These are phyloP conservation scores for Setipinna tenuifilis DNA, from an alignment of 2,797 vertebrate species.

Conservation along the genomic window DNA sequence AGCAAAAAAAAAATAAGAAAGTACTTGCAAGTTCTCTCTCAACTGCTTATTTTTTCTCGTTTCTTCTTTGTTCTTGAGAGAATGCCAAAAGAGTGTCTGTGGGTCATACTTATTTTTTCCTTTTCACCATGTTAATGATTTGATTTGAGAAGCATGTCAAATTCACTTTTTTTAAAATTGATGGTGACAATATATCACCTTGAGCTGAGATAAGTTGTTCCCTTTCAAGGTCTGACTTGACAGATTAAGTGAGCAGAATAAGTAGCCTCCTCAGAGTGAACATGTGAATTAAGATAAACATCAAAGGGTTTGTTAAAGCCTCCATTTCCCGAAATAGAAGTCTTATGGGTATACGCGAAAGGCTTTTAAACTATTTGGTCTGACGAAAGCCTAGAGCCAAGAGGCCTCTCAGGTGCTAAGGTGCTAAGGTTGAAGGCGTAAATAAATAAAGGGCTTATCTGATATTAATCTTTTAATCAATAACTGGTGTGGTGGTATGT, in stretches of 20 bases:
- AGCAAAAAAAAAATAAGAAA: background rate
- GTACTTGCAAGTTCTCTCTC: background rate
- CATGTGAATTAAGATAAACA: background rate
- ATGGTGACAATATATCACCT: background rate
- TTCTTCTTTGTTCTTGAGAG: background rate
- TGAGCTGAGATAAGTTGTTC: background rate
- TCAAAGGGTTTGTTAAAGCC: background rate
- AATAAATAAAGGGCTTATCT: background rate
- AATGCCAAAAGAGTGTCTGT: background rate
- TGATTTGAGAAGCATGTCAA: background rate
- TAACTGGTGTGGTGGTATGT: background rate
- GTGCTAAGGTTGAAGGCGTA: background rate
- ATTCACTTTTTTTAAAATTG: background rate
- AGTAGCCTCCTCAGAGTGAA: background rate
- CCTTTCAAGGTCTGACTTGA: background rate
- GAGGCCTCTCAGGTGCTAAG: background rate
- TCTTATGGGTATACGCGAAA: background rate
- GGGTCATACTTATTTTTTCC: background rate
- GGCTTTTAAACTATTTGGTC: background rate
- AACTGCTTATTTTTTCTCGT: background rate
- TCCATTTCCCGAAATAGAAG: background rate
- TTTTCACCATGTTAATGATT: background rate
- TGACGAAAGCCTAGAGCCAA: background rate
- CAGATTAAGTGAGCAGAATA: background rate
- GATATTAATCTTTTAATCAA: background rate